Conservation (phyloP, 2,113 vertebrate genomes). For the Scomber japonicus region DNA sequence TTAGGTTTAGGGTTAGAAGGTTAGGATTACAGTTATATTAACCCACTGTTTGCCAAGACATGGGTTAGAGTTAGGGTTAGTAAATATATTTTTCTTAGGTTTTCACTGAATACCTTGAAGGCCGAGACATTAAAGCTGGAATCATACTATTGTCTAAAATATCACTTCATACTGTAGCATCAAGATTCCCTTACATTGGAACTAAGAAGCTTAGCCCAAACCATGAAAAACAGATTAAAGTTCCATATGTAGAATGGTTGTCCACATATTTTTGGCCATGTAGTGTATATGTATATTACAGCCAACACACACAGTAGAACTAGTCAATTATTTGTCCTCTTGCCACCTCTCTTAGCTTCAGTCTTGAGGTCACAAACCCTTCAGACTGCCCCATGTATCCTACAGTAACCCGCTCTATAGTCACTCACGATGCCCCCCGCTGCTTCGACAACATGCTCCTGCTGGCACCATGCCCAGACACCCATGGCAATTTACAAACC, state of each 20-base stretch:
- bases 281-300: neutral
- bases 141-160: too few species aligned
- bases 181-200: too few species aligned
- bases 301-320: neutral
- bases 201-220: too few species aligned
- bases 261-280: neutral
- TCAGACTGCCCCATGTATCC: neutral
- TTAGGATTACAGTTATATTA: too few species aligned
- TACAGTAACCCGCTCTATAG: neutral
- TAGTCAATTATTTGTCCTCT: neutral
- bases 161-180: too few species aligned
- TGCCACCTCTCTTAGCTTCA: neutral
- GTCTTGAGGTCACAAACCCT: neutral
- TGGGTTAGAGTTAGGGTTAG: too few species aligned
- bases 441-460: constrained; percentile 58
- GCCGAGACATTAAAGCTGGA: too few species aligned
- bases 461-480: constrained; percentile 71
- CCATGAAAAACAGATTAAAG: neutral
- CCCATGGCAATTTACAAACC: constrained; percentile 66
- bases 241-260: neutral
- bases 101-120: too few species aligned
- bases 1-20: too few species aligned
- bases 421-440: constrained; percentile 52
- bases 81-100: too few species aligned
- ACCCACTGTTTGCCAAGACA: too few species aligned